Base-by-base conservation (phyloP, 1,140 invertebrate species). In the Arctopsyche grandis region DNA sequence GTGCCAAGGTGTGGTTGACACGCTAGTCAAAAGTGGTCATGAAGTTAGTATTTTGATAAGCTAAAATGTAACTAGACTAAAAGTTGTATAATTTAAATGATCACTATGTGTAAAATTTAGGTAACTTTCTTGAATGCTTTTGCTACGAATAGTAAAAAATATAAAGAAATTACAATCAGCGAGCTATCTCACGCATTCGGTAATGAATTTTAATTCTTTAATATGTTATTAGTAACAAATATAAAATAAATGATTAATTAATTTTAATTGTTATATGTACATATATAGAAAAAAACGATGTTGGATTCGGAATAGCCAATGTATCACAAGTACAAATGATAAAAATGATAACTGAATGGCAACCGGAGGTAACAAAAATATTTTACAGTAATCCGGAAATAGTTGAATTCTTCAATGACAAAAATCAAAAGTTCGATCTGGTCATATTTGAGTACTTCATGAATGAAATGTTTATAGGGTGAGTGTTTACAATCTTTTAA, bases 401-500 rank as follows among this genome's bases (percentile, higher is more conserved):
- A 4, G 44, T 52, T 0, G 66, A 69, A 3, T 16, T 81, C 4
- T 21, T 78, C 3, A 60, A 78, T 10, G 71, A 78, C 21, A 69
- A 78, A 58, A 12, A 69, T 1, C 56, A 78, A 43, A 75, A 63
- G n/a, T 81, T 75, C 24, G 79, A 81, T 75, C 43, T 78, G 0
- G 58, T 81, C 43, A 75, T 81, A 5, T 44, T 75, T 9, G 79
- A 81, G 73, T 78, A 81, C 63, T 78, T 83, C 84, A 73, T 79
- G 86, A 87, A 88, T 14, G 87, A 87, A 38, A 69, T 60, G n/a
- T 75, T 81, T 10, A 24, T 75, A 10, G 79, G 79, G 79, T 81
- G 66, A 73, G 12, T 38, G 75, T 24, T 10, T 9, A 56, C 1
- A 38, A 38, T 38, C 1, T 38, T 38, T 38, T 38, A 38, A 38